Conservation (phyloP, 2,113 vertebrate species). For the Pluvialis apricaria region DNA sequence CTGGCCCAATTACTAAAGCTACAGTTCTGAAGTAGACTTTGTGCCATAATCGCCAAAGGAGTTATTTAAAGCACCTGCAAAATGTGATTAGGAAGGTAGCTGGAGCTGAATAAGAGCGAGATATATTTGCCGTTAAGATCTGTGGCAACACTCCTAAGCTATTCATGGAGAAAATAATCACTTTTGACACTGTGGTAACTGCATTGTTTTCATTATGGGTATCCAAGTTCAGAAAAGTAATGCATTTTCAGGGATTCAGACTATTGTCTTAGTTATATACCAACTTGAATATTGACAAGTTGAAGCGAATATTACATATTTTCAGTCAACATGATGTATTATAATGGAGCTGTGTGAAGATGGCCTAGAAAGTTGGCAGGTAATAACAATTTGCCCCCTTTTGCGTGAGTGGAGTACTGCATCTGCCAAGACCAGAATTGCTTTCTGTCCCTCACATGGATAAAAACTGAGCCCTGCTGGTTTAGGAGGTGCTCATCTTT, state of each 20-base stretch:
- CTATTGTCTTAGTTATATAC: background rate
- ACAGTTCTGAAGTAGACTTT: background rate
- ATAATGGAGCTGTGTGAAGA: background rate
- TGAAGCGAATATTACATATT: background rate
- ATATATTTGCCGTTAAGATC: background rate
- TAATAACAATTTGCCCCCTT: background rate
- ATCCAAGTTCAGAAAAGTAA: background rate
- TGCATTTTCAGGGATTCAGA: background rate
- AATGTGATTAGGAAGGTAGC: background rate
- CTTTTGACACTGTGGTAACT: background rate
- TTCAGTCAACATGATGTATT: background rate
- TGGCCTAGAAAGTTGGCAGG: background rate
- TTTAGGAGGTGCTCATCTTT: background rate
- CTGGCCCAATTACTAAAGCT: background rate
- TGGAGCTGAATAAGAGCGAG: background rate
- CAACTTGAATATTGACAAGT: background rate
- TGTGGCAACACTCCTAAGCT: background rate
- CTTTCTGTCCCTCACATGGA: background rate
- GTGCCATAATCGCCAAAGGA: background rate
- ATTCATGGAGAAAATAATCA: background rate
- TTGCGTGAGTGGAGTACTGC: background rate
- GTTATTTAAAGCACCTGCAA: background rate
- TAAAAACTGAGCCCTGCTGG: background rate
- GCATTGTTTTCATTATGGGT: background rate
- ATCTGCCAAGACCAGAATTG: background rate